Percentiles rank a stretch among this genome's conserved stretches.
phyloP scores from a whole-genome alignment of 2,888 invertebrate genomes.

The Morinoia aosen region DNA sequence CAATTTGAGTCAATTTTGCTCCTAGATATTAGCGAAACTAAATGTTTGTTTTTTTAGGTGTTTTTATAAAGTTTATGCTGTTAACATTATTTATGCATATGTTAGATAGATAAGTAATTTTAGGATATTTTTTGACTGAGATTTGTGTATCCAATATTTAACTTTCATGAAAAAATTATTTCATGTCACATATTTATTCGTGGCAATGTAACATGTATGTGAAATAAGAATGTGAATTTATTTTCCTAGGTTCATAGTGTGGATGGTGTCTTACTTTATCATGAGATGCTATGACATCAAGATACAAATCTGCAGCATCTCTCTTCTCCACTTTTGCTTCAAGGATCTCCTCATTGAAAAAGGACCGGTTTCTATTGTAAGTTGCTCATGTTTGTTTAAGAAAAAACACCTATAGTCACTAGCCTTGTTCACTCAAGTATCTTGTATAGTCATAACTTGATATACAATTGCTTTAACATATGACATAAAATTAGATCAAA shows the following conservation, averaged over 20 bases:
- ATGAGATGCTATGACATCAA: conserved; percentile 63
- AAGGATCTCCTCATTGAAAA: conserved; percentile 66
- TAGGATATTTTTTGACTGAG: background rate
- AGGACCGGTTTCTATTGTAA: conserved; percentile 64
- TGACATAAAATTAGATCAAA: too few species aligned
- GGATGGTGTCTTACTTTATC: conserved; percentile 61
- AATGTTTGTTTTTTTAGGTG: background rate
- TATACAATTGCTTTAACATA: too few species aligned
- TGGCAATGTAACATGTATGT: background rate
- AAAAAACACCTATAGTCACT: background rate
- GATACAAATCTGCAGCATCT: conserved; percentile 65
- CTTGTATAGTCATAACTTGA: too few species aligned
- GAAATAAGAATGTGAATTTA: background rate
- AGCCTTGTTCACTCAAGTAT: too few species aligned
- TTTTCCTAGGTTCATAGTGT: background rate
- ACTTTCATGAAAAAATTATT: background rate
- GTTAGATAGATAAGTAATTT: background rate
- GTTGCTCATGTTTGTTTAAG: conserved; percentile 44
- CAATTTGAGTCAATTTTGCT: background rate
- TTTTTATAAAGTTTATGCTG: background rate
- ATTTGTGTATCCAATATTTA: background rate
- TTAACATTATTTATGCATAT: background rate
- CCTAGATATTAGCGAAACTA: background rate
- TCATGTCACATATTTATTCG: background rate
- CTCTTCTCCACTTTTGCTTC: conserved; percentile 61